Conservation (phyloP, 2,888 invertebrate species). For the Amblyteles armatorius region DNA sequence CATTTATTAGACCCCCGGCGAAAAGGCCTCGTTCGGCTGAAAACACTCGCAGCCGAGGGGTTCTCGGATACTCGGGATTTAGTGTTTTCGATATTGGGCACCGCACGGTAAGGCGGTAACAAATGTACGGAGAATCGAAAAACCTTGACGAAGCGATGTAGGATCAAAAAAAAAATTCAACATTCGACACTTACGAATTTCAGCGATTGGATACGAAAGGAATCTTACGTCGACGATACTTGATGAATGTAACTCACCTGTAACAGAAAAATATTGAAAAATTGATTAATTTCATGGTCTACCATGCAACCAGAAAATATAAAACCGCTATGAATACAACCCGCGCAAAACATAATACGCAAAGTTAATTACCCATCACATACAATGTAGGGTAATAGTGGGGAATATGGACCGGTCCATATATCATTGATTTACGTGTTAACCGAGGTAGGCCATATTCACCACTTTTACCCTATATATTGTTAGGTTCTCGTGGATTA, state of each 20-base stretch:
- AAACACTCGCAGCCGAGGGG: conserved; percentile 41
- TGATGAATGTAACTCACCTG: conserved; percentile 68
- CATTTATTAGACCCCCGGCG: conserved; percentile 79
- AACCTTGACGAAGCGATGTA: conserved; percentile 3
- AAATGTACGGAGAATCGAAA: conserved; percentile 26
- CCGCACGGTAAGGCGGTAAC: conserved; percentile 5
- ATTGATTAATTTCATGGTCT: conserved; percentile 22
- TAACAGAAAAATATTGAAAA: conserved; percentile 61
- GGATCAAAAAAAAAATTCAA: conserved; percentile 13
- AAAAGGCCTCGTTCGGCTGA: conserved; percentile 56
- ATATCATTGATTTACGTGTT: no score
- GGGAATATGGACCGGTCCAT: no score
- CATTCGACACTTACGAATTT: conserved; percentile 60
- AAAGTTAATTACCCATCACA: no score
- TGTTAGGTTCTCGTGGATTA: no score
- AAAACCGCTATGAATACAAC: no score
- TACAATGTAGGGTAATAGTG: no score
- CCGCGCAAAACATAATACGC: no score
- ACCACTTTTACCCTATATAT: no score
- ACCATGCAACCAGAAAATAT: neutral
- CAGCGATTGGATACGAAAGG: conserved; percentile 11
- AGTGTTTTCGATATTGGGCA: conserved; percentile 57
- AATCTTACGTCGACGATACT: conserved; percentile 29
- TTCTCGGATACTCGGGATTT: conserved; percentile 49
- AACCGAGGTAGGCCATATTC: no score